Evolutionary conservation across 2,888 invertebrate species (phyloP).

Genomic region (Conomelus anceps): DNA sequence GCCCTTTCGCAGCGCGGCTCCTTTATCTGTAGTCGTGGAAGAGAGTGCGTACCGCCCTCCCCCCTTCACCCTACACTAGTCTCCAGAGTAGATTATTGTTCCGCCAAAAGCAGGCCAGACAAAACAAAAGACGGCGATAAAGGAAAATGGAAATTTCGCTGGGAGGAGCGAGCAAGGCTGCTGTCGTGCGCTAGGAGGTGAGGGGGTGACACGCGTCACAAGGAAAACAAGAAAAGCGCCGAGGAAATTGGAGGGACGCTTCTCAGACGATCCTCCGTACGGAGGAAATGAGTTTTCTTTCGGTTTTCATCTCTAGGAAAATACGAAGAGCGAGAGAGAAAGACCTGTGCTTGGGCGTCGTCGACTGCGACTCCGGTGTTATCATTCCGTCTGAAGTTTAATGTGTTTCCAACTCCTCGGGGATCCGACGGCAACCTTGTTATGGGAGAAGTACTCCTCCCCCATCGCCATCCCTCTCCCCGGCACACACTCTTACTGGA

Average conservation of each 20-base stretch:
- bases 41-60: neutral
- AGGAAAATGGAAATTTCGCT: constrained; percentile 20
- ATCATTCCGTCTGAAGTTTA: constrained; percentile 21
- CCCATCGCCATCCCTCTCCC: constrained; percentile 1
- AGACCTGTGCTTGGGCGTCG: neutral
- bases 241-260: constrained; percentile 24
- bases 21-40: neutral
- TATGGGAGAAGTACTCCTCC: constrained; percentile 9
- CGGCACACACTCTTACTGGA: neutral
- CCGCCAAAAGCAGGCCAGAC: constrained; percentile 17
- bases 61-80: constrained; percentile 8
- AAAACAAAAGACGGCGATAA: constrained; percentile 18
- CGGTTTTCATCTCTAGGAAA: constrained; percentile 24
- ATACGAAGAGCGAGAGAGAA: neutral
- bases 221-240: constrained; percentile 14
- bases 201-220: constrained; percentile 15
- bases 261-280: constrained; percentile 9
- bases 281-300: constrained; percentile 31
- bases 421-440: constrained; percentile 9
- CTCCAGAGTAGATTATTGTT: constrained; percentile 17
- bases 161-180: neutral
- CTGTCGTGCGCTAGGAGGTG: neutral
- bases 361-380: constrained; percentile 16
- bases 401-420: constrained; percentile 21
- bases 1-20: neutral